Percentiles rank a stretch among this genome's conserved stretches.
phyloP scores from a whole-genome alignment of 1,140 invertebrate genomes.

The Drosophila pseudoobscura region DNA sequence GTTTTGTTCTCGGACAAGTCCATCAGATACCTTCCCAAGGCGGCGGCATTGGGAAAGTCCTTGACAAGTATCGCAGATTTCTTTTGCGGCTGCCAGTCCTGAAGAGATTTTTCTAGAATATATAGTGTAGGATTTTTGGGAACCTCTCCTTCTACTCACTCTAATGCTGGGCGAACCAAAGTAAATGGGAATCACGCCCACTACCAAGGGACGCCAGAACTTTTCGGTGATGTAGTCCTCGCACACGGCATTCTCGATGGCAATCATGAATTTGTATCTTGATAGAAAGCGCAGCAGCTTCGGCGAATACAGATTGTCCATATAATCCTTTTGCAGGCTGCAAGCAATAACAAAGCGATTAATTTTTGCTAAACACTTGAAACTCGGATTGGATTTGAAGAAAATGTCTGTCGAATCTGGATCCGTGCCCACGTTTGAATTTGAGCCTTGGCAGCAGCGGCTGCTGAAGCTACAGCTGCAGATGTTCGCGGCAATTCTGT shows the following conservation, averaged over 20 bases:
- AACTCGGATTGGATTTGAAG: too few species aligned
- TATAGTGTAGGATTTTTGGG: background rate
- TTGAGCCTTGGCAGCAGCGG: too few species aligned
- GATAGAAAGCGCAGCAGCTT: conserved; percentile 88
- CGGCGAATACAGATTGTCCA: conserved; percentile 86
- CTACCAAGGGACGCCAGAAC: conserved; percentile 91
- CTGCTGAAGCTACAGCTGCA: too few species aligned
- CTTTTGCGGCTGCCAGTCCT: conserved; percentile 72
- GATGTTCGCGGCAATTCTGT: too few species aligned
- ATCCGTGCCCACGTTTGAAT: too few species aligned
- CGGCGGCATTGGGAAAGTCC: conserved; percentile 58
- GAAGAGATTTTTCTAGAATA: background rate
- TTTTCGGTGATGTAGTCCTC: conserved; percentile 96
- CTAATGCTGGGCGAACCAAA: conserved; percentile 88
- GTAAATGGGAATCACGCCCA: conserved; percentile 92
- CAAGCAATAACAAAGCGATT: background rate
- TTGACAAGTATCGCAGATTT: conserved; percentile 65
- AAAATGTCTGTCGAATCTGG: too few species aligned
- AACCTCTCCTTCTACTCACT: conserved; percentile 30
- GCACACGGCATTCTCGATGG: conserved; percentile 94
- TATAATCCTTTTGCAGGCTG: conserved; percentile 85
- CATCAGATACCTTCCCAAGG: conserved; percentile 48
- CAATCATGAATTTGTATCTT: conserved; percentile 92
- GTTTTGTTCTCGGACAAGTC: conserved; percentile 36
- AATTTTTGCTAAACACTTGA: background rate